Evolutionary conservation across 2,888 invertebrate genomes (phyloP).

Genomic region (Abrostola triplasia): DNA sequence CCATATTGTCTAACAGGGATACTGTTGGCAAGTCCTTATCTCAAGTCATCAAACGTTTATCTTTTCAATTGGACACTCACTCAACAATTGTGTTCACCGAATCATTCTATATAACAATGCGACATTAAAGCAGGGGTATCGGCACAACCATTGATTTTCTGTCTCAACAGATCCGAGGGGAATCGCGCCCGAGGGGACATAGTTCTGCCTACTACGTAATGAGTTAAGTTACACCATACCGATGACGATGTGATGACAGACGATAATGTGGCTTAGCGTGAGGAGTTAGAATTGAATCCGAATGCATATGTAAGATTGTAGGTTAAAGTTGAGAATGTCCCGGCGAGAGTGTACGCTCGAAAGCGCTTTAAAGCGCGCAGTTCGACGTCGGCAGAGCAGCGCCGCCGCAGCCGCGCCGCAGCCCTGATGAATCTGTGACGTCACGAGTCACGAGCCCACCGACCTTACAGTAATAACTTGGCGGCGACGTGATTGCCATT

Average conservation of each 20-base stretch:
- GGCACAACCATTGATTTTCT: constrained; percentile 65
- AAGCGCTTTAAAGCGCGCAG: constrained; percentile 47
- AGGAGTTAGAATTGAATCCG: constrained; percentile 1
- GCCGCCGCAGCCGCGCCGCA: constrained; percentile 27
- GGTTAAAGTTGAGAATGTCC: constrained; percentile 47
- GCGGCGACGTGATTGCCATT: constrained; percentile 35
- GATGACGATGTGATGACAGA: constrained; percentile 3
- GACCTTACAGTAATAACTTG: constrained; percentile 37
- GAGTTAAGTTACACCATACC: constrained; percentile 60
- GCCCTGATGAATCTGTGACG: constrained; percentile 30
- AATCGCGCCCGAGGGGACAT: constrained; percentile 57
- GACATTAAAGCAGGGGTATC: constrained; percentile 57
- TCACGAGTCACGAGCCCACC: constrained; percentile 13
- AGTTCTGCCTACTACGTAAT: constrained; percentile 65
- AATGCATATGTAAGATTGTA: constrained; percentile 21
- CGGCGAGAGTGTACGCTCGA: constrained; percentile 34
- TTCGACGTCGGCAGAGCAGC: constrained; percentile 26
- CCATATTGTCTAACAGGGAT: not conserved
- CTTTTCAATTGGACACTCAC: constrained; percentile 31
- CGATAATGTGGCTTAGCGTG: constrained; percentile 28
- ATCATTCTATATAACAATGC: constrained; percentile 28
- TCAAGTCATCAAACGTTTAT: not conserved
- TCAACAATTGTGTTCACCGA: constrained; percentile 32
- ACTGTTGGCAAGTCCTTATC: not conserved
- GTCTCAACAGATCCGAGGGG: constrained; percentile 61